These are phyloP conservation scores for Nemurella pictetii DNA, from an alignment of 2,888 invertebrate species.

Conservation along the genomic window DNA sequence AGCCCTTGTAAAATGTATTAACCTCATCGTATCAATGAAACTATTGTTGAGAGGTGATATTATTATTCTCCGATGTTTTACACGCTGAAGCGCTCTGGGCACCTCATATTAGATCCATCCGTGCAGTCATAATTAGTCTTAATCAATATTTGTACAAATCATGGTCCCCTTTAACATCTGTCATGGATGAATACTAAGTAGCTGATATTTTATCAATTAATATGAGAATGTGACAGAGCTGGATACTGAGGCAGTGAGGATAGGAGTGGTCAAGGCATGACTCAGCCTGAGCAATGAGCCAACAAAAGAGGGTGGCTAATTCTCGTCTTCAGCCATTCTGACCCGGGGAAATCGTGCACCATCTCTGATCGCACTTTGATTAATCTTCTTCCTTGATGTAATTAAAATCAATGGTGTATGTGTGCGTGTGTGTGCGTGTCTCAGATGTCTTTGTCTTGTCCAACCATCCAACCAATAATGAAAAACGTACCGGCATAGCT, in stretches of 20 bases:
- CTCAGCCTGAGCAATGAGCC: neutral
- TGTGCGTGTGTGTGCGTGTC: neutral
- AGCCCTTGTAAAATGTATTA: conserved; percentile 25
- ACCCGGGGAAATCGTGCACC: neutral
- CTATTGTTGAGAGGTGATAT: conserved; percentile 21
- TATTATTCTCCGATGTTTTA: neutral
- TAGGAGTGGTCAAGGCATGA: neutral
- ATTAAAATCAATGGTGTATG: conserved; percentile 11
- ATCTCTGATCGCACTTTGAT: conserved; percentile 21
- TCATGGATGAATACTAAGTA: conserved; percentile 15
- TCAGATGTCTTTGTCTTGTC: conserved; percentile 27
- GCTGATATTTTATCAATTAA: conserved; percentile 23
- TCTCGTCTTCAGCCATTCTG: neutral
- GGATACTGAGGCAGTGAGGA: neutral
- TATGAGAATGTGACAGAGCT: neutral
- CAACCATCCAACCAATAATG: neutral
- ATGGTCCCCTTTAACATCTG: conserved; percentile 24
- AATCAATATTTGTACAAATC: conserved; percentile 31
- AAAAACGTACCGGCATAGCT: neutral
- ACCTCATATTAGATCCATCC: neutral
- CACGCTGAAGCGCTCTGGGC: neutral
- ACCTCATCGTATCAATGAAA: conserved; percentile 28
- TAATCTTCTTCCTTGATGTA: conserved; percentile 23
- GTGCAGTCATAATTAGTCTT: conserved; percentile 17
- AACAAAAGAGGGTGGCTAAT: conserved; percentile 3